phyloP scores from a whole-genome alignment of 2,888 invertebrate genomes.

The Phortica okadai region DNA sequence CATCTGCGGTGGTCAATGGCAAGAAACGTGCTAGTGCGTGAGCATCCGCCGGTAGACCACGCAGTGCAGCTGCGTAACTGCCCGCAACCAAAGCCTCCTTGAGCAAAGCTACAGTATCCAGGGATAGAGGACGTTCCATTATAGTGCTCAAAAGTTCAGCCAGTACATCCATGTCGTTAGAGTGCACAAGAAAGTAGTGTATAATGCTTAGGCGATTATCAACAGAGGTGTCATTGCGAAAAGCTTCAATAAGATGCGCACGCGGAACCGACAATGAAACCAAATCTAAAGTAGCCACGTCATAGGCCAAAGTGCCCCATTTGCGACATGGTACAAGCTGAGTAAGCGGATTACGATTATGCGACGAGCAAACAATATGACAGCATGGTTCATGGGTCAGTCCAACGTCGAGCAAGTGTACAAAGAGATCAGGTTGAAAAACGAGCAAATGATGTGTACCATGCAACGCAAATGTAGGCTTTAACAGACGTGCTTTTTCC shows the following conservation, averaged over 20 bases:
- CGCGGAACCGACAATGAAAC: slow-evolving; percentile 82
- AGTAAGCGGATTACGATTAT: slow-evolving; percentile 77
- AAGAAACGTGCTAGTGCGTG: slow-evolving; percentile 82
- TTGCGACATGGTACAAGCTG: slow-evolving; percentile 81
- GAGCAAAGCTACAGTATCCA: slow-evolving; percentile 80
- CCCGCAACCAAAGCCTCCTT: slow-evolving; percentile 89
- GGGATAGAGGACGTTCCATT: slow-evolving; percentile 80
- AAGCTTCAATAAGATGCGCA: slow-evolving; percentile 83
- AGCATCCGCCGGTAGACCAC: slow-evolving; percentile 85
- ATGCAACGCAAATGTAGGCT: slow-evolving; percentile 87
- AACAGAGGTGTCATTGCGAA: slow-evolving; percentile 81
- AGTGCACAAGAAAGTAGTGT: slow-evolving; percentile 89
- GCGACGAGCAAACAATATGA: slow-evolving; percentile 84
- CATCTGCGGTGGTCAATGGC: slow-evolving; percentile 81
- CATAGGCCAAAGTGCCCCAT: slow-evolving; percentile 76
- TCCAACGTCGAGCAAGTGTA: slow-evolving; percentile 90
- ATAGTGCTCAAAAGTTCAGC: slow-evolving; percentile 83
- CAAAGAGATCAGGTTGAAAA: slow-evolving; percentile 89
- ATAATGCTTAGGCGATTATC: slow-evolving; percentile 88
- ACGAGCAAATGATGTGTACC: slow-evolving; percentile 88
- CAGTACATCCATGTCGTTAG: slow-evolving; percentile 84
- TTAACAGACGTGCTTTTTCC: slow-evolving; percentile 85
- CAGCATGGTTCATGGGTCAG: slow-evolving; percentile 89
- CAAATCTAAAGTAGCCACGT: slow-evolving; percentile 84
- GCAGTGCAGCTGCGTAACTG: slow-evolving; percentile 83